phyloP scores from a whole-genome alignment of 2,113 vertebrate genomes.

The Callionymus lyra region DNA sequence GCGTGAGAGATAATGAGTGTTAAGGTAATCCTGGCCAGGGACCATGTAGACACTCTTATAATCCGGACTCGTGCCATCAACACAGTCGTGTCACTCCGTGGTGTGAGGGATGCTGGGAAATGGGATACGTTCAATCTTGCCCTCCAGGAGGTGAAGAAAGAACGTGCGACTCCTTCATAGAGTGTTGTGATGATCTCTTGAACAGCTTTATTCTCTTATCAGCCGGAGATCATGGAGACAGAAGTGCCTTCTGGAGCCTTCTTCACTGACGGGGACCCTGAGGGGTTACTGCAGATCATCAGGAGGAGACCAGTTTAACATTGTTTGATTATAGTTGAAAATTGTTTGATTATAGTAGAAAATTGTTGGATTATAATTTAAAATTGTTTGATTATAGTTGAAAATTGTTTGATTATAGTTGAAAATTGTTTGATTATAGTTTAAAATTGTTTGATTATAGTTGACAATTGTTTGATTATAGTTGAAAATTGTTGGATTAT shows the following conservation, averaged over 20 bases:
- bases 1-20: slow-evolving; percentile 47
- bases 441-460: no score
- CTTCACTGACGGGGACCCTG: slow-evolving; percentile 13
- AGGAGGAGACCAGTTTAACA: no score
- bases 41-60: slow-evolving; percentile 21
- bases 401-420: no score
- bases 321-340: no score
- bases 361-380: no score
- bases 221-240: slow-evolving; percentile 37
- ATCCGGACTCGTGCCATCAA: slow-evolving; percentile 20
- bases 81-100: slow-evolving; percentile 35
- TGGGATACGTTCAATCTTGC: slow-evolving; percentile 29
- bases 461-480: no score
- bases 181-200: slow-evolving; percentile 30
- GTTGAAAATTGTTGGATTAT: no score
- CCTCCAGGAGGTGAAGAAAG: slow-evolving; percentile 17
- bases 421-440: no score
- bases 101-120: slow-evolving; percentile 24
- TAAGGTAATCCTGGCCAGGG: slow-evolving; percentile 48
- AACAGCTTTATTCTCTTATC: slow-evolving; percentile 47
- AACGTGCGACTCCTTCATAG: slow-evolving; percentile 12
- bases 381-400: no score
- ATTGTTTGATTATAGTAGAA: no score
- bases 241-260: slow-evolving; percentile 20
- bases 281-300: neutral